Base-by-base conservation (phyloP, 2,113 vertebrate genomes). In the Pangasianodon gigas region DNA sequence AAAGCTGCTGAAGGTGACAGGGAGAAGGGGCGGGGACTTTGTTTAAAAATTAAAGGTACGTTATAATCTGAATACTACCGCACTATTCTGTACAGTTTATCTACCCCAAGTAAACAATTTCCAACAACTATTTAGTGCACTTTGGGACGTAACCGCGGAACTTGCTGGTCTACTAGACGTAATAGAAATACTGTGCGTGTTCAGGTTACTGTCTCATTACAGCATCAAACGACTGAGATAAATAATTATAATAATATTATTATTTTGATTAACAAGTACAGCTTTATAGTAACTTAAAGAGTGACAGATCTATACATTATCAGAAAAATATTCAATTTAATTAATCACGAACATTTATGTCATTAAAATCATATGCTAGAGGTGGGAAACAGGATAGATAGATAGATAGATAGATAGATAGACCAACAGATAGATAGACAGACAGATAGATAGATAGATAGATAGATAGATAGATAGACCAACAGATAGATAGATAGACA, bases 11-110 rank as follows among this genome's bases (percentile, higher is more conserved):
- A 9, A 32, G 79, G 77, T 52, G 46, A 80, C 24, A 80, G 46
- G 46, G 19, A 13, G 13, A 90, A 85, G n/a, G 82, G 87, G 87
- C 83, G 87, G 65, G 37, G 54, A 5, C 58, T 41, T 32, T 29
- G 41, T 87, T 87, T 60, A 19, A 83, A 83, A 75, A 52, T 7
- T 24, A 44, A 37, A 32, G 7, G 21, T 24, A 46, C 37, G 41
- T 46, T 44, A 80, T 29, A 29, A 46, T 19, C 14, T 41, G 16
- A 44, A 48, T 79, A 24, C 24, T 29, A n/a, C 26, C 26, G n/a
- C 69, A 19, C 13, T 65, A 8, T 65, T 29, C 6, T 65, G 60
- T 65, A 67, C 24, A 65, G 7, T 29, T 65, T 65, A 62, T 62
- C 24, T 29, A n/a, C 26, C 62, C 8, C 26, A 29, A 26, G 60